These are phyloP conservation scores for Aulostomus chinensis DNA, from an alignment of 2,797 vertebrate species.

Conservation along the genomic window DNA sequence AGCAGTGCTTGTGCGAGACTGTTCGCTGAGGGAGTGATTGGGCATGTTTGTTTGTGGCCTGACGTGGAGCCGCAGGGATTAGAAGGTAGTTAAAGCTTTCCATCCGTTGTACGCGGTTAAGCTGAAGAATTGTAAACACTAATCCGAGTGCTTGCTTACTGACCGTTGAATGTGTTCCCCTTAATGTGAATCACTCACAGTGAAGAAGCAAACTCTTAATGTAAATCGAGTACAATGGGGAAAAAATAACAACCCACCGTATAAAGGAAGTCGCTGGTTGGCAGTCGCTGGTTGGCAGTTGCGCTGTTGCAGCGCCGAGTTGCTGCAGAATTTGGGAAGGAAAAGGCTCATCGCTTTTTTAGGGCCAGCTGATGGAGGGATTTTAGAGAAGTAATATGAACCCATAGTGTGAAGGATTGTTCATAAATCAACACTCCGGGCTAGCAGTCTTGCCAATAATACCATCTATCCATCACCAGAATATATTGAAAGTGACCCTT, in stretches of 20 bases:
- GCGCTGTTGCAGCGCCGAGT: too few relatives aligned
- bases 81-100: constrained; percentile 35
- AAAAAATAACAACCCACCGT: constrained; percentile 16
- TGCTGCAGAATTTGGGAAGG: too few relatives aligned
- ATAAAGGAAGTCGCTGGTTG: neutral
- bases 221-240: constrained; percentile 1
- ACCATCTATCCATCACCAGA: constrained; percentile 41
- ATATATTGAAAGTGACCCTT: constrained; percentile 41
- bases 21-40: constrained; percentile 2
- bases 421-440: constrained; percentile 62
- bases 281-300: too few relatives aligned
- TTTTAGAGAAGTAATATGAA: too few relatives aligned
- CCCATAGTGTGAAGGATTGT: constrained; percentile 40
- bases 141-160: constrained; percentile 45
- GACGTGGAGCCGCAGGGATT: constrained; percentile 36
- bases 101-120: constrained; percentile 41
- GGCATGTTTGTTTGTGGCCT: constrained; percentile 16
- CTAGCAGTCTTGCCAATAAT: too few relatives aligned
- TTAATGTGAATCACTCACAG: constrained; percentile 34
- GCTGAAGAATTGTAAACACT: constrained; percentile 44
- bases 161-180: constrained; percentile 47
- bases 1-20: constrained; percentile 1
- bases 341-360: too few relatives aligned
- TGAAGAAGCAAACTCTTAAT: constrained; percentile 12
- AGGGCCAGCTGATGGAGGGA: too few relatives aligned